Evolutionary conservation across 2,888 invertebrate genomes (phyloP).

Genomic region (Sinohyriopsis cumingii): DNA sequence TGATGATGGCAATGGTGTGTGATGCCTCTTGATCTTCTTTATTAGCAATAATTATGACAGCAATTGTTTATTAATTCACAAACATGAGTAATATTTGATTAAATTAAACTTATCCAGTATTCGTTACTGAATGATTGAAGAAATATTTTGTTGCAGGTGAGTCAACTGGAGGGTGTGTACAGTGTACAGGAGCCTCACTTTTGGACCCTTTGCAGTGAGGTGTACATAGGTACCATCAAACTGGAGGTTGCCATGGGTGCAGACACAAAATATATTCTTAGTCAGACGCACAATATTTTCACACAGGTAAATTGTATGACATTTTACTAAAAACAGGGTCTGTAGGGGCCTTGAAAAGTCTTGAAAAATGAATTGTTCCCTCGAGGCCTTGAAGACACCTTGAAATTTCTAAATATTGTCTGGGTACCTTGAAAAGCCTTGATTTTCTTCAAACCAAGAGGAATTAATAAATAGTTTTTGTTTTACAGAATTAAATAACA

Average conservation of each 20-base stretch:
- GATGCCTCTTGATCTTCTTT: too few relatives aligned
- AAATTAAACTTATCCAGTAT: not conserved
- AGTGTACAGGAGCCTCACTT: slow-evolving; percentile 98
- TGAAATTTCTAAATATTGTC: too few relatives aligned
- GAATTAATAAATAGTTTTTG: too few relatives aligned
- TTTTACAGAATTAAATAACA: too few relatives aligned
- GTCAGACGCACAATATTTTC: slow-evolving; percentile 95
- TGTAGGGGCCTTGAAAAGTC: too few relatives aligned
- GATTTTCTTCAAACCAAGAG: not conserved
- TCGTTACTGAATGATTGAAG: too few relatives aligned
- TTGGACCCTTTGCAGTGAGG: slow-evolving; percentile 97
- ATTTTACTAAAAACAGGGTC: not conserved
- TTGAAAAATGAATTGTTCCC: too few relatives aligned
- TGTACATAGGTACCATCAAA: slow-evolving; percentile 93
- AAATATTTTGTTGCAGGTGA: slow-evolving; percentile 70
- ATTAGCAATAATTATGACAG: too few relatives aligned
- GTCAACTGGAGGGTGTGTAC: slow-evolving; percentile 91
- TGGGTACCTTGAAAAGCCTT: too few relatives aligned
- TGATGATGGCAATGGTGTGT: too few relatives aligned
- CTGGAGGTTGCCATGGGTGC: slow-evolving; percentile 94
- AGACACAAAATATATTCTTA: slow-evolving; percentile 92
- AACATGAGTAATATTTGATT: not conserved
- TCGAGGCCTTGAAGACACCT: too few relatives aligned
- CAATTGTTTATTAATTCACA: too few relatives aligned
- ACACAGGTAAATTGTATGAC: slow-evolving; percentile 77